Percentiles rank a stretch among this genome's conserved stretches.
Evolutionary conservation across 2,797 vertebrate genomes (phyloP).

Genomic region (Furcifer pardalis): DNA sequence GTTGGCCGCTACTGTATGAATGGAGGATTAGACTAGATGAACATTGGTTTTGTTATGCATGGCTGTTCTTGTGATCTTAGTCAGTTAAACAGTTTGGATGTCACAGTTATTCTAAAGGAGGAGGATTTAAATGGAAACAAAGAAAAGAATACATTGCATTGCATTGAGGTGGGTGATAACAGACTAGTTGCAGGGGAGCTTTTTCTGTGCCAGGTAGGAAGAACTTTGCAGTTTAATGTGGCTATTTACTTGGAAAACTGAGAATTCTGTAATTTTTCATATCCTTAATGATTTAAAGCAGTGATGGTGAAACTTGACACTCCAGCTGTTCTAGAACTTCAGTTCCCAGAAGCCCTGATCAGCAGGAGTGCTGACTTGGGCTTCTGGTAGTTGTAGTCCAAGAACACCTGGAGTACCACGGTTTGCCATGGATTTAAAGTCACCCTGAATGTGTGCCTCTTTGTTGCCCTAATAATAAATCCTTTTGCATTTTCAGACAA

Average conservation of each 20-base stretch:
- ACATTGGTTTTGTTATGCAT: not conserved
- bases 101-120: not conserved
- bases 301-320: no score
- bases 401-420: no score
- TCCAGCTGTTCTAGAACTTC: no score
- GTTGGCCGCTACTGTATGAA: not conserved
- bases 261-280: not conserved
- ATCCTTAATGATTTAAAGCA: not conserved
- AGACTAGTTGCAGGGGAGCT: not conserved
- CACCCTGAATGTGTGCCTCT: not conserved
- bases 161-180: not conserved
- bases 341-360: no score
- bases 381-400: no score
- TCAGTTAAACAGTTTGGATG: not conserved
- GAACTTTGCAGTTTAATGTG: not conserved
- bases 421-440: no score
- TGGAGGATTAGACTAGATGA: not conserved
- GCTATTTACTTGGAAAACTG: not conserved
- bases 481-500: conserved; percentile 78
- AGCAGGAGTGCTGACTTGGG: no score
- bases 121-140: not conserved
- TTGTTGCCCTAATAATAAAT: not conserved
- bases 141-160: not conserved
- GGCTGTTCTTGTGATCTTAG: not conserved
- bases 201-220: not conserved